phyloP scores from a whole-genome alignment of 1,140 invertebrate species.

The Heliconius hewitsoni region DNA sequence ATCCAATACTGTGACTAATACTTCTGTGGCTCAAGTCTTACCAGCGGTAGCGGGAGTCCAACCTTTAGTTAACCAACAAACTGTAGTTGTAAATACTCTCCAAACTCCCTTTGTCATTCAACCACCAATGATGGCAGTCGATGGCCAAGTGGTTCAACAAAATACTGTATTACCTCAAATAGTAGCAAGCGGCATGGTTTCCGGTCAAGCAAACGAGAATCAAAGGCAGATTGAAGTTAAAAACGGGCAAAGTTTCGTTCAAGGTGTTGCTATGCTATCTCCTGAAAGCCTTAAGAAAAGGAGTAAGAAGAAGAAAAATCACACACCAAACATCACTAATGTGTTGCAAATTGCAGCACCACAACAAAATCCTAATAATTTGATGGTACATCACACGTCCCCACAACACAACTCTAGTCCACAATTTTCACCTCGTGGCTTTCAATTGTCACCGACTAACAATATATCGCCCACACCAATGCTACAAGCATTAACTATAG shows the following conservation, averaged over 20 bases:
- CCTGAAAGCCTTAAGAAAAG: conserved; percentile 87
- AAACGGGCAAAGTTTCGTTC: conserved; percentile 77
- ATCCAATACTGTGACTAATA: conserved; percentile 86
- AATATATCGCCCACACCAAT: conserved; percentile 84
- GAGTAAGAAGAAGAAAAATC: conserved; percentile 87
- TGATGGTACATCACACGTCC: conserved; percentile 74
- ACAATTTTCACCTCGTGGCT: conserved; percentile 84
- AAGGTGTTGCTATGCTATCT: conserved; percentile 84
- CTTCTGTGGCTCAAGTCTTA: conserved; percentile 86
- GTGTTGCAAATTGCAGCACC: conserved; percentile 87
- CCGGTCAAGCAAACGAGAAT: conserved; percentile 76
- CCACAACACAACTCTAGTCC: conserved; percentile 82
- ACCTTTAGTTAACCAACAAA: conserved; percentile 84
- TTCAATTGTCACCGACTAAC: conserved; percentile 84
- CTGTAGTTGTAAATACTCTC: conserved; percentile 91
- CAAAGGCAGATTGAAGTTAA: conserved; percentile 71
- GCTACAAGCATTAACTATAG: conserved; percentile 88
- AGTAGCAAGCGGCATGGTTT: conserved; percentile 85
- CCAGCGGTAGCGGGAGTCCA: conserved; percentile 66
- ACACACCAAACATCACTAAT: conserved; percentile 86
- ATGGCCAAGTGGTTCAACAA: conserved; percentile 86
- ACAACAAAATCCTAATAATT: conserved; percentile 79
- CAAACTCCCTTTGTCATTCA: conserved; percentile 90
- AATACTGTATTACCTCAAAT: conserved; percentile 86
- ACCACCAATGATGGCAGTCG: conserved; percentile 86